Evolutionary conservation across 2,113 vertebrate genomes (phyloP).

Genomic region (Girardinichthys multiradiatus): DNA sequence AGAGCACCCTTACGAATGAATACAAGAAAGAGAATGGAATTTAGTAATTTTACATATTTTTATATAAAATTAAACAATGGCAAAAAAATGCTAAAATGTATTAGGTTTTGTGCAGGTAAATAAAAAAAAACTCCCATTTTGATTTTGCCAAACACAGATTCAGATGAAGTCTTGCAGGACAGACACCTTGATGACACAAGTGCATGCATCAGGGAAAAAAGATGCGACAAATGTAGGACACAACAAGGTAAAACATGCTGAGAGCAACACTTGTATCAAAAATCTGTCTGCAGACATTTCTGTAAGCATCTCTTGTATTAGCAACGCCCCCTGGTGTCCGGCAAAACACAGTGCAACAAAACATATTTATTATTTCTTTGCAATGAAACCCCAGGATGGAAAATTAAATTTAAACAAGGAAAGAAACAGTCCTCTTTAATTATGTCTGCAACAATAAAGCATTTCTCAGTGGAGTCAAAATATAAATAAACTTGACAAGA

Average conservation of each 20-base stretch:
- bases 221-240: slow-evolving; percentile 15
- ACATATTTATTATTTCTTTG: background rate
- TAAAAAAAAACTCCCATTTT: background rate
- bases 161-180: background rate
- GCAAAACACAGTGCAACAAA: slow-evolving; percentile 1
- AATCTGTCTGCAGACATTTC: background rate
- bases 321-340: slow-evolving; percentile 54
- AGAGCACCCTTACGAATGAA: background rate
- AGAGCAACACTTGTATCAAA: slow-evolving; percentile 3
- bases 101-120: background rate
- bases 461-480: slow-evolving; percentile 32
- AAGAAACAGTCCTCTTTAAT: slow-evolving; percentile 10
- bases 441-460: slow-evolving; percentile 16
- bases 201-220: slow-evolving; percentile 31
- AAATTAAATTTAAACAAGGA: slow-evolving; percentile 30
- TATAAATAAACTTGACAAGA: background rate
- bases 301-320: background rate
- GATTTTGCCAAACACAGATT: slow-evolving; percentile 16
- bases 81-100: background rate
- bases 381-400: background rate
- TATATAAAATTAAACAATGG: background rate
- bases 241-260: slow-evolving; percentile 28
- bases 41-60: background rate
- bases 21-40: background rate
- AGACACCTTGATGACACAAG: slow-evolving; percentile 24